These are phyloP conservation scores for Cataglyphis albicans DNA, from an alignment of 2,888 invertebrate genomes.

Conservation along the genomic window DNA sequence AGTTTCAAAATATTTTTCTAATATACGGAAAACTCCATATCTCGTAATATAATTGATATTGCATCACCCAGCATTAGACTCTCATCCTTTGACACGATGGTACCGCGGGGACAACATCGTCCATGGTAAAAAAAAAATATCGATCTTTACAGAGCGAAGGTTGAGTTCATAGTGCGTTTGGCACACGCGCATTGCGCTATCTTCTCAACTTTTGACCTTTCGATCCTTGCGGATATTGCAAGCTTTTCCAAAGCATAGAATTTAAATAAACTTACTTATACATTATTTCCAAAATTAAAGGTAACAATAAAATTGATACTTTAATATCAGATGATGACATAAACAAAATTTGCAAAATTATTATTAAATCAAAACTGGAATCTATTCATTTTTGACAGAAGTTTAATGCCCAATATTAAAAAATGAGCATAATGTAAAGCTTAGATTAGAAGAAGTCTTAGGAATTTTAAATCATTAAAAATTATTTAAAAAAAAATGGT, in stretches of 20 bases:
- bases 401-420: background rate
- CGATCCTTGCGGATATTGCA: background rate
- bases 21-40: background rate
- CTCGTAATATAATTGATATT: background rate
- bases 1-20: background rate
- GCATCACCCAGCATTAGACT: background rate
- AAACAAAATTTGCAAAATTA: background rate
- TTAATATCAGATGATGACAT: background rate
- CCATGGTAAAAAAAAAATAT: slow-evolving; percentile 55
- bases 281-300: slow-evolving; percentile 2
- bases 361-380: background rate
- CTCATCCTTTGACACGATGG: slow-evolving; percentile 7
- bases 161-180: slow-evolving; percentile 38
- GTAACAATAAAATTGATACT: background rate
- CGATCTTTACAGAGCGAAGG: slow-evolving; percentile 48
- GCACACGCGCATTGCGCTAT: slow-evolving; percentile 29
- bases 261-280: background rate
- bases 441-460: background rate
- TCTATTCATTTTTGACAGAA: background rate
- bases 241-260: slow-evolving; percentile 29
- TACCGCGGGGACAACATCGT: background rate
- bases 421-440: background rate
- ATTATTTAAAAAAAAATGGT: background rate
- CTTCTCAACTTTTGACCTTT: slow-evolving; percentile 53
- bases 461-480: background rate